A percentile compares a stretch with the other conserved stretches of the same genome.
Conservation (phyloP, 2,797 vertebrate species). For the Myotis daubentonii region DNA sequence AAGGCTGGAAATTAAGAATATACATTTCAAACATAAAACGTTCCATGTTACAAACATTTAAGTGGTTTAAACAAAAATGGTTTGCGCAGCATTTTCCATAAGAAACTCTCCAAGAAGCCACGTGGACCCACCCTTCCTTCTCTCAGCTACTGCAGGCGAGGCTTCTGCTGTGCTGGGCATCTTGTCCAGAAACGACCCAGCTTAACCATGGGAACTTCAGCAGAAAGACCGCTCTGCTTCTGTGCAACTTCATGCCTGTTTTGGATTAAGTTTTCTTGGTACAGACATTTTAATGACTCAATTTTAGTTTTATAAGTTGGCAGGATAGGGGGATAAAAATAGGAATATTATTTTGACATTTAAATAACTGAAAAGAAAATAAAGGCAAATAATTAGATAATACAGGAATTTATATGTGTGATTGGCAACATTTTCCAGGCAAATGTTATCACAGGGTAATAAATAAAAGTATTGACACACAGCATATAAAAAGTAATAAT, state of each 20-base stretch:
- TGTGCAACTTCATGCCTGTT: not conserved
- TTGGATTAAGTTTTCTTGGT: not conserved
- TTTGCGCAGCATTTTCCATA: not conserved
- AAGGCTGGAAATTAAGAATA: not conserved
- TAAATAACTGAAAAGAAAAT: not conserved
- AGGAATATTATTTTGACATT: not conserved
- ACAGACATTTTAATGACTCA: not conserved
- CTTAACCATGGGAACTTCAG: not conserved
- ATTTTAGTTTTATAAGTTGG: not conserved
- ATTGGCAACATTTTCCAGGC: not conserved
- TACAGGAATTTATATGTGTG: not conserved
- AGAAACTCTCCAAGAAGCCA: not conserved
- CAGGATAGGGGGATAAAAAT: not conserved
- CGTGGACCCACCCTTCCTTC: not conserved
- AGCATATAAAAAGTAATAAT: not conserved
- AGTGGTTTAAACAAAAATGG: not conserved
- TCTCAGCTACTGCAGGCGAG: not conserved
- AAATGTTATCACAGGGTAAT: not conserved
- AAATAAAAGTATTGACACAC: not conserved
- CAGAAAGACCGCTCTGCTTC: not conserved
- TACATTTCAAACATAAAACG: not conserved
- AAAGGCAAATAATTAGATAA: not conserved
- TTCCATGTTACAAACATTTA: not conserved
- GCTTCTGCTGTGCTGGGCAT: not conserved
- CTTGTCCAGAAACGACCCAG: not conserved